Evolutionary conservation across 2,888 invertebrate species (phyloP).

Genomic region (Rhorus exstirpatorius): DNA sequence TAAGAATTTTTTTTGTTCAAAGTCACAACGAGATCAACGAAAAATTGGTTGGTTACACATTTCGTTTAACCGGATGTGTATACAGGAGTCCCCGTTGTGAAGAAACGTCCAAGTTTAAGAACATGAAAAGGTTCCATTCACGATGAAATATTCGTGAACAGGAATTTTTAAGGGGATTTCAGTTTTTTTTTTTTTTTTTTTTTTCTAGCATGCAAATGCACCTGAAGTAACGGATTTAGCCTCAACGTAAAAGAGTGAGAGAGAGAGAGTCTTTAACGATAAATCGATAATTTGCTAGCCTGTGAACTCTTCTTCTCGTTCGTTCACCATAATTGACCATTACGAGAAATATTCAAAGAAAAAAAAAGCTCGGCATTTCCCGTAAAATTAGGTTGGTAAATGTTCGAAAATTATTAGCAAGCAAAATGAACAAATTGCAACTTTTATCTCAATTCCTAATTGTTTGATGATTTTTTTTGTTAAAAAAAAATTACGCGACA

Average conservation of each 20-base stretch:
- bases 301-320: slow-evolving; percentile 56
- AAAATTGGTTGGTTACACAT: background rate
- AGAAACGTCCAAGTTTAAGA: slow-evolving; percentile 40
- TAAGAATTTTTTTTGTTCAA: background rate
- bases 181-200: slow-evolving; percentile 16
- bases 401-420: too few species aligned
- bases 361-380: too few species aligned
- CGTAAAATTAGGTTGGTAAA: too few species aligned
- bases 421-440: too few species aligned
- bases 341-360: background rate
- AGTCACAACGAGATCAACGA: slow-evolving; percentile 5
- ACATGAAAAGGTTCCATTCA: slow-evolving; percentile 78
- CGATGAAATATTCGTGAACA: slow-evolving; percentile 39
- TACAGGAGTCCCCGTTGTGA: slow-evolving; percentile 51
- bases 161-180: slow-evolving; percentile 54
- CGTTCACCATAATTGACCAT: slow-evolving; percentile 21
- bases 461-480: too few species aligned
- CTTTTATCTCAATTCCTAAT: too few species aligned
- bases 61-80: slow-evolving; percentile 29
- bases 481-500: too few species aligned
- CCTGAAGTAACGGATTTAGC: slow-evolving; percentile 58
- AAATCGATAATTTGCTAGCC: slow-evolving; percentile 50
- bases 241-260: background rate
- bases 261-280: slow-evolving; percentile 42
- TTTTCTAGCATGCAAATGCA: slow-evolving; percentile 7